Evolutionary conservation across 2,797 vertebrate species (phyloP).

Genomic region (Helostoma temminkii): DNA sequence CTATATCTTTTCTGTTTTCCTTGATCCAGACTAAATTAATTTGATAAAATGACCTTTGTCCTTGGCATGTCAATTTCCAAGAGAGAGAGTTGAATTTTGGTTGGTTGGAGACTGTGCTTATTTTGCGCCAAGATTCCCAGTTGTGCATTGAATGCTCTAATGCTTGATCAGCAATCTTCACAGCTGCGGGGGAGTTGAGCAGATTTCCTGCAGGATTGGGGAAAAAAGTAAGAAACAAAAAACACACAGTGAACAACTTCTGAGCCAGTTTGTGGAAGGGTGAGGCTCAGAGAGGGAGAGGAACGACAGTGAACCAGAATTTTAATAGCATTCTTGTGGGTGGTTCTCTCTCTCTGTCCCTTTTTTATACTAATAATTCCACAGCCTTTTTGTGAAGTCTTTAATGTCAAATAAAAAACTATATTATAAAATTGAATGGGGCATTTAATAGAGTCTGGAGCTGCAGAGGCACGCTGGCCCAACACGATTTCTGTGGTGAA

Average conservation of each 20-base stretch:
- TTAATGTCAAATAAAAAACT: slow-evolving; percentile 83
- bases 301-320: slow-evolving; percentile 47
- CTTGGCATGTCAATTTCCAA: background rate
- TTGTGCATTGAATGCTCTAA: slow-evolving; percentile 5
- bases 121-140: background rate
- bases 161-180: slow-evolving; percentile 27
- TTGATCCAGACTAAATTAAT: background rate
- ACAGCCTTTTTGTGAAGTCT: slow-evolving; percentile 68
- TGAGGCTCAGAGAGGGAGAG: slow-evolving; percentile 27
- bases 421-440: slow-evolving; percentile 80
- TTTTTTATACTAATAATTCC: slow-evolving; percentile 62
- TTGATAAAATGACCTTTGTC: background rate
- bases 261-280: slow-evolving; percentile 35
- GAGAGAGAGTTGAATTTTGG: background rate
- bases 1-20: background rate
- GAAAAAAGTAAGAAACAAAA: slow-evolving; percentile 25
- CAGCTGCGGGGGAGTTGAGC: slow-evolving; percentile 4
- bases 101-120: background rate
- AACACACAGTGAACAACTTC: slow-evolving; percentile 31
- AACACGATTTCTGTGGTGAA: slow-evolving; percentile 80
- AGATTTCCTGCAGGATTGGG: slow-evolving; percentile 32
- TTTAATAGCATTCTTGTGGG: slow-evolving; percentile 42
- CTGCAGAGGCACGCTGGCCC: slow-evolving; percentile 73
- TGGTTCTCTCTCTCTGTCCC: slow-evolving; percentile 11
- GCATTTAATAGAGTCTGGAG: slow-evolving; percentile 81